These are phyloP conservation scores for Acronicta leporina DNA, from an alignment of 2,888 invertebrate genomes.

Conservation along the genomic window DNA sequence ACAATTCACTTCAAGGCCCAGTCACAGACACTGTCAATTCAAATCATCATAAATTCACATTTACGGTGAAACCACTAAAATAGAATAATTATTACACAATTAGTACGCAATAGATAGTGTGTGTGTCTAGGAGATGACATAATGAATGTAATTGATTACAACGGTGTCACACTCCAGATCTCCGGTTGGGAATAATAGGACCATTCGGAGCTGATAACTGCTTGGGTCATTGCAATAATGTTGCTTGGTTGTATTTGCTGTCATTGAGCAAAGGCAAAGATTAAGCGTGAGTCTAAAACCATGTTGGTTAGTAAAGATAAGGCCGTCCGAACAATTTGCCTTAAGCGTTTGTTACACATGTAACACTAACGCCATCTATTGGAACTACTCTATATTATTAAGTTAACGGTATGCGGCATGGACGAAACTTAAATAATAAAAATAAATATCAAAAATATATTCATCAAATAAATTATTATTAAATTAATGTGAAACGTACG, in stretches of 20 bases:
- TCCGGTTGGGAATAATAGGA: conserved; percentile 74
- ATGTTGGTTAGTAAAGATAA: neutral
- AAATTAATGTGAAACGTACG: too few relatives aligned
- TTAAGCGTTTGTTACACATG: too few relatives aligned
- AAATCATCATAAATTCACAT: conserved; percentile 36
- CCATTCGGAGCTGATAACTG: conserved; percentile 70
- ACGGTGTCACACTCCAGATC: conserved; percentile 63
- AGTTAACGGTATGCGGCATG: too few relatives aligned
- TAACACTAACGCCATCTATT: too few relatives aligned
- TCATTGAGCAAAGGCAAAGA: conserved; percentile 7
- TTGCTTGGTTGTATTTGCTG: conserved; percentile 34
- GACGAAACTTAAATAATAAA: too few relatives aligned
- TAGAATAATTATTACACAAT: conserved; percentile 65
- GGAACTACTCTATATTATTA: too few relatives aligned
- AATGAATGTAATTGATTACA: conserved; percentile 70
- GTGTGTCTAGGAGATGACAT: conserved; percentile 60
- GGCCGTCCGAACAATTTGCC: too few relatives aligned
- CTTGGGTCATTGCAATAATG: conserved; percentile 51
- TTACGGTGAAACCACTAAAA: conserved; percentile 54
- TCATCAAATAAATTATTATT: too few relatives aligned
- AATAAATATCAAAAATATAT: too few relatives aligned
- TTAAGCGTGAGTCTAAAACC: neutral
- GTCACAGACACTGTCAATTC: conserved; percentile 33
- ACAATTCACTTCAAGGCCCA: conserved; percentile 21
- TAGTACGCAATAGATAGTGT: conserved; percentile 65